Evolutionary conservation across 2,797 vertebrate genomes (phyloP).

Genomic region (Danio kyathit): DNA sequence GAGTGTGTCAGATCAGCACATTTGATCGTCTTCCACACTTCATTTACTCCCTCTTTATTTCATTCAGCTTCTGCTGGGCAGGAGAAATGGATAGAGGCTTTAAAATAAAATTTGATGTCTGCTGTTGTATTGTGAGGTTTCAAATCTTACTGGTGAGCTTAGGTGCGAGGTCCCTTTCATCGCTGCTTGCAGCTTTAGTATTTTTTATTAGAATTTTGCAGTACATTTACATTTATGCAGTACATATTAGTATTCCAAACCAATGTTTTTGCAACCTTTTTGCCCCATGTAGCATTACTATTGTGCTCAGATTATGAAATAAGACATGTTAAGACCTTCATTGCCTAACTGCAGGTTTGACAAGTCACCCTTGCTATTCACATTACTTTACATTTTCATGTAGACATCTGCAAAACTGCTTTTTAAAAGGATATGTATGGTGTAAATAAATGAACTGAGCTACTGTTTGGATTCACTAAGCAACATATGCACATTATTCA

Average conservation of each 20-base stretch:
- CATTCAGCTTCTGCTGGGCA: constrained; percentile 20
- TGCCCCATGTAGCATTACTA: neutral
- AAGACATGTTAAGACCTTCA: neutral
- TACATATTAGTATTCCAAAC: neutral
- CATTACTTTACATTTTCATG: too few relatives aligned
- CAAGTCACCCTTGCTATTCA: too few relatives aligned
- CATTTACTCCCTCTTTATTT: constrained; percentile 36
- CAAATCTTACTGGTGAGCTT: neutral
- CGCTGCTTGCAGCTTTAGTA: too few relatives aligned
- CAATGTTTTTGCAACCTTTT: neutral
- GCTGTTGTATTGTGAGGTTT: constrained; percentile 1
- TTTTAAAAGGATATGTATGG: too few relatives aligned
- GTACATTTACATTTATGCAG: neutral
- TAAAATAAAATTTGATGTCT: constrained; percentile 15
- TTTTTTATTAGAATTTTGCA: constrained; percentile 6
- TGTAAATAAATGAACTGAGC: too few relatives aligned
- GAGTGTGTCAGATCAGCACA: constrained; percentile 25
- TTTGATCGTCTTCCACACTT: constrained; percentile 22
- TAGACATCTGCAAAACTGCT: too few relatives aligned
- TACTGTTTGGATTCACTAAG: too few relatives aligned
- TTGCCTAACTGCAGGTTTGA: too few relatives aligned
- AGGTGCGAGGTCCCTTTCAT: too few relatives aligned
- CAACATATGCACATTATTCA: too few relatives aligned
- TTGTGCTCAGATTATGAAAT: too few relatives aligned
- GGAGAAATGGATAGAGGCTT: constrained; percentile 20